Evolutionary conservation across 2,888 invertebrate species (phyloP), one percentile per base, ranked within the genome.

Genomic region (Allacma fusca): DNA sequence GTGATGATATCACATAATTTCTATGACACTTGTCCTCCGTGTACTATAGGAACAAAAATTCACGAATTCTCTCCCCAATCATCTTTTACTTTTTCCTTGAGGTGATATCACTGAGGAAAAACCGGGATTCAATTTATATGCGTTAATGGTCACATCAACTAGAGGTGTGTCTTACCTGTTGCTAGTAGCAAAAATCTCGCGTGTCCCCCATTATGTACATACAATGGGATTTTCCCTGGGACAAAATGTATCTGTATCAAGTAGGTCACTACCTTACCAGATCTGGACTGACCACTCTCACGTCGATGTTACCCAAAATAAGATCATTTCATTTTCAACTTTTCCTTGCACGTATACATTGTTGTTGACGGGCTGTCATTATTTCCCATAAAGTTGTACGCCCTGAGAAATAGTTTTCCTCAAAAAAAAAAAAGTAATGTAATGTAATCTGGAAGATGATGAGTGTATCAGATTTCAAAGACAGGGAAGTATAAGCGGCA

Each of bases 241-340:
- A 50, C 16, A 13, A 5, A 12, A 50, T 34, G 5, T 29, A 21
- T 29, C 4, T 67, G 67, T 28, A 62, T 62, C n/a, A 68, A 68
- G 68, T 68, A 19, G 68, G 68, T 40, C 68, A 68, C 2, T 19
- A 2, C n/a, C 26, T 7, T 24, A 62, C 40, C 68, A 29, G 40
- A 68, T 40, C 68, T 40, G 40, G 68, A 68, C 68, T 68, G 68
- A 68, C 68, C 68, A 68, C 68, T 68, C 68, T 68, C 68, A 40
- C 68, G 40, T 68, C 40, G 21, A 1, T 28, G 1, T 23, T 40
- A 21, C 68, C 68, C 19, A 68, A 68, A 68, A 68, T 68, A 68
- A 68, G 40, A 28, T 68, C 68, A 68, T 68, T 68, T 68, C 68
- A 26, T 21, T 68, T 68, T 43, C 68, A 68, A 34, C 68, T 40